Base-by-base conservation (phyloP, 2,888 invertebrate species). In the Spilosoma lubricipeda region DNA sequence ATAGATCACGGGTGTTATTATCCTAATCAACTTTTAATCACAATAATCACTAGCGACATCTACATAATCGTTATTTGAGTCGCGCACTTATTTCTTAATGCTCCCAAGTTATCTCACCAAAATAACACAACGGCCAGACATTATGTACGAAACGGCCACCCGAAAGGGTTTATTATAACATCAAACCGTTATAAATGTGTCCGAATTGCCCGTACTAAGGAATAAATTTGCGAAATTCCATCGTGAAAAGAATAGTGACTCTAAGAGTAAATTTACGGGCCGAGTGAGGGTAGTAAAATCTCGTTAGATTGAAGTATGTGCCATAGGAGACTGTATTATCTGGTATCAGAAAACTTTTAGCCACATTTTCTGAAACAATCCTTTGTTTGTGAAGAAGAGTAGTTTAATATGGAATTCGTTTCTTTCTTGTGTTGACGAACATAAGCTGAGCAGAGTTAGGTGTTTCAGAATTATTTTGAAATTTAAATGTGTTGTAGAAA, bases 251-350 rank as follows among this genome's bases (percentile, higher is more conserved):
- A 94, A 95, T 94, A 93, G 94, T 92, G 92, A 86, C 90, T 86
- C 90, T 88, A 90, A 63, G 15, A 63, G 63, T 63, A 63, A 92
- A 95, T 94, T 95, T 95, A 95, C 92, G 92, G 92, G 90, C 89
- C 90, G 83, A 84, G 85, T 89, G 93, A 92, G 94, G 89, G 89
- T 92, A 89, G 92, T 94, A 94, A 94, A 93, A 90, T 89, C 93
- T 95, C 93, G 94, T 95, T 95, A 94, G 88, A 84, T 90, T 94
- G 94, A 94, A 90, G 93, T 91, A 94, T 92, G 92, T 90, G 90
- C 91, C 91, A 89, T 92, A 89, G 87, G 91, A 91, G 93, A 88
- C 89, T 85, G 78, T 88, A 89, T 90, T 90, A 90, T 85, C 82
- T 81, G 77, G 79, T 87, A 86, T 88, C 86, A 87, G 79, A 81